These are phyloP conservation scores for Tragopan temminckii DNA, from an alignment of 2,797 vertebrate species.

Conservation along the genomic window DNA sequence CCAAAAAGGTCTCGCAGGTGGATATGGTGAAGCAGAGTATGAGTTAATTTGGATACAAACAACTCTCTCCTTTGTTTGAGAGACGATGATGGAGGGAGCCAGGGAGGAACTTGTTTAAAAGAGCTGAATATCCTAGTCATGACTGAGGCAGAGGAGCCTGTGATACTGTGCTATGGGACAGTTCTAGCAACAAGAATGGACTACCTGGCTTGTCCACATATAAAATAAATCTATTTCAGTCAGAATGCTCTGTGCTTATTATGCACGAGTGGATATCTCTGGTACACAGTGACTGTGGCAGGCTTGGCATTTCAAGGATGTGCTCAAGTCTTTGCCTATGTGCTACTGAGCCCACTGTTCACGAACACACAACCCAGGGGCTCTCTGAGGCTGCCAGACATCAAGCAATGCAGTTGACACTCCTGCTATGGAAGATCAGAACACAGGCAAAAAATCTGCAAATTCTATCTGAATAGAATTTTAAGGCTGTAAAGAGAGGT, in stretches of 20 bases:
- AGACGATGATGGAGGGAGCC: background rate
- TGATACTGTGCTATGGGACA: too few species aligned
- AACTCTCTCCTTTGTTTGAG: background rate
- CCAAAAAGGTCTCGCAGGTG: background rate
- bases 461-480: background rate
- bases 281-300: background rate
- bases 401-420: background rate
- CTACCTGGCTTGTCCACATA: background rate
- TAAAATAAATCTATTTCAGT: background rate
- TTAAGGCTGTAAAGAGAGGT: background rate
- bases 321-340: background rate
- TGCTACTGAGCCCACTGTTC: background rate
- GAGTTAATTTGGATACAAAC: background rate
- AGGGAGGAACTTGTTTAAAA: accelerated
- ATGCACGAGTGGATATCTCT: background rate
- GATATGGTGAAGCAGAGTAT: background rate
- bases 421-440: background rate
- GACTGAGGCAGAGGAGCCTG: background rate
- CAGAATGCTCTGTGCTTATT: background rate
- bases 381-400: background rate
- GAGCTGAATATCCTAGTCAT: background rate
- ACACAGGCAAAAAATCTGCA: background rate
- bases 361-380: background rate
- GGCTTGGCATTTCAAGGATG: background rate
- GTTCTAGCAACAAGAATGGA: background rate